phyloP scores from a whole-genome alignment of 2,797 vertebrate genomes.

The Melanotaenia maccullochi region DNA sequence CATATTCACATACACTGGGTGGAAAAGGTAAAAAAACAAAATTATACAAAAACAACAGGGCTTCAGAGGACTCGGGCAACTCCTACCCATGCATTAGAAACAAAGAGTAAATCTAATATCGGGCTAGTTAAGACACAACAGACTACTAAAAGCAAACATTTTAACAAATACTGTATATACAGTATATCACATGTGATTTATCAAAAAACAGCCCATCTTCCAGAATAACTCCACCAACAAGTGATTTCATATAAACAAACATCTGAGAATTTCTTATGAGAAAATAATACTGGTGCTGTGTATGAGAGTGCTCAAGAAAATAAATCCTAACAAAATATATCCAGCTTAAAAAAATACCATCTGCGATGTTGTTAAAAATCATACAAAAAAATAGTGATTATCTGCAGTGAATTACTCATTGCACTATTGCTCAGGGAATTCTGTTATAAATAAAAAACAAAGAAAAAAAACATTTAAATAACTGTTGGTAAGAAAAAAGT shows the following conservation, averaged over 20 bases:
- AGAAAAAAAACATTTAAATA: conserved; percentile 68
- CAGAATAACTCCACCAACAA: conserved; percentile 30
- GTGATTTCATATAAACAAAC: conserved; percentile 37
- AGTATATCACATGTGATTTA: conserved; percentile 43
- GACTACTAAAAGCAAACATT: conserved; percentile 63
- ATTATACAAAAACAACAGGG: conserved; percentile 49
- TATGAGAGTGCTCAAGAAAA: conserved; percentile 17
- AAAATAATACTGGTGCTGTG: conserved; percentile 47
- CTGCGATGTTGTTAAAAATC: conserved; percentile 68
- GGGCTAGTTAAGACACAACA: conserved; percentile 51
- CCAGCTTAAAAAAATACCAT: conserved; percentile 85
- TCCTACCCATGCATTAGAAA: conserved; percentile 72
- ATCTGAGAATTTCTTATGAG: conserved; percentile 40
- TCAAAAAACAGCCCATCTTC: conserved; percentile 52
- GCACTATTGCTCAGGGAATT: conserved; percentile 86
- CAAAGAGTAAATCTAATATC: conserved; percentile 50
- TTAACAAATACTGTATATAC: conserved; percentile 58
- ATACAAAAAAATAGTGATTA: conserved; percentile 85
- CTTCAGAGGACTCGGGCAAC: conserved; percentile 55
- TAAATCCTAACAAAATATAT: conserved; percentile 69
- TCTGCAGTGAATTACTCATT: conserved; percentile 83
- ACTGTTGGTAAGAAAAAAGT: conserved; percentile 84
- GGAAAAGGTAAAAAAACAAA: conserved; percentile 39
- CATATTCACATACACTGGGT: conserved; percentile 71
- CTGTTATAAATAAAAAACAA: conserved; percentile 78